Base-by-base conservation (phyloP, 2,113 vertebrate species). In the Nothoprocta pentlandii region DNA sequence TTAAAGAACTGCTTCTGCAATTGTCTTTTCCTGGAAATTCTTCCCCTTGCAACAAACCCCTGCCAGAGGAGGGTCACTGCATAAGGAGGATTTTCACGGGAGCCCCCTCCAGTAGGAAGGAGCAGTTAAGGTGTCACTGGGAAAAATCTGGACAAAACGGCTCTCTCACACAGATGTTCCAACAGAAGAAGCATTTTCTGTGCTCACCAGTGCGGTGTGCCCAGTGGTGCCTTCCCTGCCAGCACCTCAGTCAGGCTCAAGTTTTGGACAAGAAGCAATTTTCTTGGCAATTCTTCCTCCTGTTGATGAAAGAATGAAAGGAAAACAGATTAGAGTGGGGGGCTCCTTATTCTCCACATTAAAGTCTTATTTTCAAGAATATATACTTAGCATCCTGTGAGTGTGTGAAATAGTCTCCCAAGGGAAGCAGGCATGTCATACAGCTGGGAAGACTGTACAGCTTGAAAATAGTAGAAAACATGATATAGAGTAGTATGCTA, bases 391-490 rank as follows among this genome's bases (percentile, higher is more conserved):
- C 76, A 94, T 86, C 88, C 63, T 83, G n/a, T 56, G 28, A 74
- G 41, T 54, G 16, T 39, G n/a, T 70, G 74, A 75, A 87, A 90
- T 23, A 80, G 42, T 59, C 34, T 96, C 83, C 83, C 39, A 59
- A 71, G 86, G 69, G 83, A 92, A 93, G 51, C 25, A 64, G 58
- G 39, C 69, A 47, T 75, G 51, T 80, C 47, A 30, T 82, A 58
- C 86, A 92, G 62, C 84, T 89, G 79, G 83, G 86, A 89, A 91
- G 66, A 62, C 2, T 81, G 74, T 85, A 87, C 53, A 73, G 70
- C 80, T 93, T 89, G 74, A 82, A 95, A 93, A 92, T 59, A 87
- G 74, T 80, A 91, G 89, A 92, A 95, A 94, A 85, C 81, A 80
- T 66, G 54, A 74, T 87, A 74, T 28, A 46, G 74, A 80, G 69